Base-by-base conservation (phyloP, 2,888 invertebrate species). In the Branchellion lobata region DNA sequence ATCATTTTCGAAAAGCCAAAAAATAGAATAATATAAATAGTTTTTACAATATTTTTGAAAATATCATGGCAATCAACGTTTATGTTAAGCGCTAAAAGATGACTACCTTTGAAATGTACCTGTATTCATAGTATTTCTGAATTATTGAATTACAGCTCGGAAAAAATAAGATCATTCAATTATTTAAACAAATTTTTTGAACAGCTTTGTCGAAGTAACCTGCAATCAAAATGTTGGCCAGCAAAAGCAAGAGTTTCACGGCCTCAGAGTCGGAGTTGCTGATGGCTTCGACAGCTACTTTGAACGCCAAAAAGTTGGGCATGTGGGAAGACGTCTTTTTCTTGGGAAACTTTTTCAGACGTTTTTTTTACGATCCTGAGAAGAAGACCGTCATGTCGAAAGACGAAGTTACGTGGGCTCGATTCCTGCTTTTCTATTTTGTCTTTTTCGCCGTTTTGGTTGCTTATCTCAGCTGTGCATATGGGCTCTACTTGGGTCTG, bases 401-500 rank as follows among this genome's bases (percentile, higher is more conserved):
- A 33, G 33, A 57, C 18, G 80, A 80, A n/a, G 65, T 69, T n/a
- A 72, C 71, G 2, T 81, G 81, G 81, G 81, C 81, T n/a, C 34
- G 53, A 1, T 47, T 81, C 57, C 29, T 80, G 1, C 40, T 80
- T 11, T 81, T 76, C 79, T 81, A 82, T 40, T 74, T 80, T 40
- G 29, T 31, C 31, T 81, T 82, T 73, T 79, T 75, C 14, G 1
- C 71, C 1, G 79, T 72, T 51, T 65, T 82, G 40, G 76, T 74
- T 18, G 79, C 72, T 14, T 73, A 75, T 47, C 34, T 76, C 0
- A 78, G 76, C 24, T 34, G 79, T 29, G 75, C 79, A 8, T 79
- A 74, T 71, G 81, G 80, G 14, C 27, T 82, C 24, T 80, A 81
- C 65, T 53, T 80, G 29, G 81, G 79, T 33, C 71, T 81, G n/a